Conservation (phyloP, 2,888 invertebrate species). For the Synanthedon formicaeformis region DNA sequence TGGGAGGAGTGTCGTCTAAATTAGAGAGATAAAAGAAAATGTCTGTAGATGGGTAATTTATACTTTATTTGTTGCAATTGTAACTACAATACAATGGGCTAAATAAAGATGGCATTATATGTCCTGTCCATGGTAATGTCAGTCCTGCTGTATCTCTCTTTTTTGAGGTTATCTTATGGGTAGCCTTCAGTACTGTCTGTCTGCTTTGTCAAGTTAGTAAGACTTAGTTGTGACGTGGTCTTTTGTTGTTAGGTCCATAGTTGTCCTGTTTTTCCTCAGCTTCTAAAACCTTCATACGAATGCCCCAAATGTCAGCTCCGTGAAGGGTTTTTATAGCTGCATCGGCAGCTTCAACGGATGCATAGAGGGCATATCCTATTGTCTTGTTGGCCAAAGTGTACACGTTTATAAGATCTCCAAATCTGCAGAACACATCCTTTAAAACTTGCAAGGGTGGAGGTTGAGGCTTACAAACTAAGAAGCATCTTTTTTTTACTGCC, state of each 20-base stretch:
- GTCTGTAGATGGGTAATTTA: not conserved
- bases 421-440: constrained; percentile 90
- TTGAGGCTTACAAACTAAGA: constrained; percentile 73
- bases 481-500: constrained; percentile 74
- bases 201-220: not conserved
- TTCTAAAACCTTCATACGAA: constrained; percentile 87
- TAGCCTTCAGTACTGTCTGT: constrained; percentile 2
- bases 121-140: not conserved
- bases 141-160: constrained; percentile 1
- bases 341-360: constrained; percentile 79
- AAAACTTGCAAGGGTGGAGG: constrained; percentile 83
- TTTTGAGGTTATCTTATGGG: not conserved
- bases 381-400: constrained; percentile 90
- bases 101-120: not conserved
- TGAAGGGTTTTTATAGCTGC: constrained; percentile 79
- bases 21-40: not conserved
- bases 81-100: constrained; percentile 2
- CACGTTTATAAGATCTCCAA: constrained; percentile 90
- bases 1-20: too few relatives aligned
- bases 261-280: constrained; percentile 75
- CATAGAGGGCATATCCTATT: constrained; percentile 92
- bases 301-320: constrained; percentile 89
- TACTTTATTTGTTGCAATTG: constrained; percentile 23
- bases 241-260: constrained; percentile 11
- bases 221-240: not conserved